Base-by-base conservation (phyloP, 2,113 vertebrate species). In the Tinamus guttatus region DNA sequence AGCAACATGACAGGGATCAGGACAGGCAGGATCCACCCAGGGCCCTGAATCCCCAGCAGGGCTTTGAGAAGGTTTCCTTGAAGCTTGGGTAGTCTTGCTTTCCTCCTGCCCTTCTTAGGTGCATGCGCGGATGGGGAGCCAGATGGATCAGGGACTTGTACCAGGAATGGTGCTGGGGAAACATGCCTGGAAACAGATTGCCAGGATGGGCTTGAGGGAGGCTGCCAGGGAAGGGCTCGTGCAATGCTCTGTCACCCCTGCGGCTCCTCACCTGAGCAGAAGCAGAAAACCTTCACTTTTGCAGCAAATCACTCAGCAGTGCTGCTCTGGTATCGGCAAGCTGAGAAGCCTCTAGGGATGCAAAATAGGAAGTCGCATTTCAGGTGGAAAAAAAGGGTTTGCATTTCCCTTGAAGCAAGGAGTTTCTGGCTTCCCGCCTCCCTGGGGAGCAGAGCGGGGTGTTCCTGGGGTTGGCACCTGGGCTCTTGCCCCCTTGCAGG, bases 301-400 rank as follows among this genome's bases (percentile, higher is more conserved):
- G 58, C 41, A 47, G 45, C n/a, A 18, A 11, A 13, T 41, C 14
- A 13, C 1, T 16, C 1, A 1, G n/a, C 15, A 60, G 24, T 38
- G 32, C n/a, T 0, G 0, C 25, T 68, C 69, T 16, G 0, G 28
- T 9, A 43, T 40, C 34, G 7, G 54, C 52, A 47, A 28, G 17
- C 8, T 24, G 11, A 71, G 59, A 68, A 18, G 20, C n/a, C 30
- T 71, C 47, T 6, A 6, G 62, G 43, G 68, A 64, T 60, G 24
- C n/a, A 1, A 11, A 40, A 47, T 30, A n/a, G 22, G 20, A 52
- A 43, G 52, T 0, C 0, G 7, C 5, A 3, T 27, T 54, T 60
- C 28, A 10, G 54, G 54, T 16, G 27, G 27, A 30, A 56, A 17
- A 17, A 30, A 30, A 56, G 16, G 15, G 54, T 30, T 56, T 56